These are phyloP conservation scores for Perca schrenkii DNA, from an alignment of 2,113 vertebrate genomes.

Conservation along the genomic window DNA sequence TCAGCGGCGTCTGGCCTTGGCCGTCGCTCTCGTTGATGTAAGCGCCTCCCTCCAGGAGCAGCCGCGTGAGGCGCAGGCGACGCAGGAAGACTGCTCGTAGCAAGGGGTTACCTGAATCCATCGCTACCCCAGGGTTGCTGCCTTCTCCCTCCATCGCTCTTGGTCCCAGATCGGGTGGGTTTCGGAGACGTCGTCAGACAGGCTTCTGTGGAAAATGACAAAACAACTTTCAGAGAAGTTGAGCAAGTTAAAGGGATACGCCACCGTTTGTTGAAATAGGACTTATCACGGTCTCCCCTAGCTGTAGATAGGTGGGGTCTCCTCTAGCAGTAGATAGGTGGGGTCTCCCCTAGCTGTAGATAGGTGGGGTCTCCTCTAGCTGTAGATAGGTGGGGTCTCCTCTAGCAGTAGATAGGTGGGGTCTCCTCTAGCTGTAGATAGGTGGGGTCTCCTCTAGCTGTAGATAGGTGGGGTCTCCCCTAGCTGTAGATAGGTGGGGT, in stretches of 20 bases:
- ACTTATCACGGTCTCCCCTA: too few species aligned
- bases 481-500: too few species aligned
- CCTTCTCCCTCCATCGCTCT: constrained; percentile 64
- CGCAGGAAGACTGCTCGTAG: constrained; percentile 92
- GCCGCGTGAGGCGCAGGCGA: constrained; percentile 90
- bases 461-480: too few species aligned
- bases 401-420: too few species aligned
- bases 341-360: too few species aligned
- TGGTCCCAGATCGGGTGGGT: not conserved
- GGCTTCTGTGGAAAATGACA: constrained; percentile 45
- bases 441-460: too few species aligned
- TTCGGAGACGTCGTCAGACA: not conserved
- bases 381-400: too few species aligned
- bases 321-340: too few species aligned
- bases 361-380: too few species aligned
- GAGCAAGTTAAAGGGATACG: not conserved
- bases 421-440: too few species aligned
- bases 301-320: too few species aligned
- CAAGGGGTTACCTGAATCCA: constrained; percentile 87
- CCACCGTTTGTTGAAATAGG: too few species aligned
- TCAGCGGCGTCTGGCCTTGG: constrained; percentile 91
- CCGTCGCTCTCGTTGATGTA: constrained; percentile 95
- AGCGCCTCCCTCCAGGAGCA: constrained; percentile 92
- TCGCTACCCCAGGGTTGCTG: constrained; percentile 18
- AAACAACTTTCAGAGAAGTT: not conserved